These are phyloP conservation scores for Luehdorfia chinensis DNA, from an alignment of 1,140 invertebrate species.

Conservation along the genomic window DNA sequence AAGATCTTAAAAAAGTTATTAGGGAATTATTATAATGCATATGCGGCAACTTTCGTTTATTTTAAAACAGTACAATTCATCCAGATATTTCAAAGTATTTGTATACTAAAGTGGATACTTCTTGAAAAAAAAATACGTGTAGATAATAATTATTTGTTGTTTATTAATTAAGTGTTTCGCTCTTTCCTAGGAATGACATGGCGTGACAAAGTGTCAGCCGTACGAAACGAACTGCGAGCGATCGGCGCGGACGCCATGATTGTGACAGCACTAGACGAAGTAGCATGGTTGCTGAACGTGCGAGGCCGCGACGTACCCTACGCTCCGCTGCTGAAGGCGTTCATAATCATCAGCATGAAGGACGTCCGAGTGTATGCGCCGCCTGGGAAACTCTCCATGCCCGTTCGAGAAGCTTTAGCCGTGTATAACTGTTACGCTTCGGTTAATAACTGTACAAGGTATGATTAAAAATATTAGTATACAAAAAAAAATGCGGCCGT, in stretches of 20 bases:
- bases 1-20: no score
- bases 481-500: no score
- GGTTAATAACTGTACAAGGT: slow-evolving; percentile 81
- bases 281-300: slow-evolving; percentile 97
- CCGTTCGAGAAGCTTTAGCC: slow-evolving; percentile 74
- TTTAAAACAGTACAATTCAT: no score
- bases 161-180: no score
- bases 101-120: no score
- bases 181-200: slow-evolving; percentile 78
- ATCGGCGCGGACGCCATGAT: slow-evolving; percentile 87
- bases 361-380: slow-evolving; percentile 82
- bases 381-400: slow-evolving; percentile 77
- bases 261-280: slow-evolving; percentile 93
- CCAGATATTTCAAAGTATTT: no score
- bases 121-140: no score
- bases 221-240: slow-evolving; percentile 82
- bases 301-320: slow-evolving; percentile 93
- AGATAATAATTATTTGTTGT: no score
- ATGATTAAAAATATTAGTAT: slow-evolving; percentile 72
- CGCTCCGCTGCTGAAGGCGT: slow-evolving; percentile 90
- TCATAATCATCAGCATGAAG: slow-evolving; percentile 83
- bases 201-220: slow-evolving; percentile 84
- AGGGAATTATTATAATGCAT: no score
- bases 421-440: slow-evolving; percentile 79
- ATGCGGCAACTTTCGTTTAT: no score